Evolutionary conservation across 1,140 invertebrate species (phyloP).

Genomic region (Stratiolaelaps scimitus): DNA sequence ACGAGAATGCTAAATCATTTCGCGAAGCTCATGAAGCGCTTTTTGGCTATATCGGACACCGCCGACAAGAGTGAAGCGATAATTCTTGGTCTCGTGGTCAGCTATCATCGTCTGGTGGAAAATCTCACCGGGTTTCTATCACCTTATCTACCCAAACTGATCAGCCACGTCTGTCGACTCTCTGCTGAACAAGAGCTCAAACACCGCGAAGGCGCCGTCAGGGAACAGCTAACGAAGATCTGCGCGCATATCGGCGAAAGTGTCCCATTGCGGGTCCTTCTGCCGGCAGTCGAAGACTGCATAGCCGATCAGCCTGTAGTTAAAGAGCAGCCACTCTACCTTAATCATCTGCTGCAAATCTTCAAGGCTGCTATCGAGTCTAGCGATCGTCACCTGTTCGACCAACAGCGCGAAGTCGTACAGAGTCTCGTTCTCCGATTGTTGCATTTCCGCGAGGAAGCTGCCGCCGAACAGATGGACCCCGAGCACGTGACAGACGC

Average conservation of each 20-base stretch:
- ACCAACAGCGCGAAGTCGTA: constrained; percentile 30
- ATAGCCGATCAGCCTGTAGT: constrained; percentile 53
- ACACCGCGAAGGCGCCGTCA: constrained; percentile 35
- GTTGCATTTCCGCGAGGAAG: constrained; percentile 52
- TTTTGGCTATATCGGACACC: constrained; percentile 45
- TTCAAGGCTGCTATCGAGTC: constrained; percentile 17
- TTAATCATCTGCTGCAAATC: background rate
- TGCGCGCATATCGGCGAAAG: constrained; percentile 50
- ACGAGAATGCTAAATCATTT: constrained; percentile 57
- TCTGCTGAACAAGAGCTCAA: constrained; percentile 35
- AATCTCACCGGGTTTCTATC: constrained; percentile 64
- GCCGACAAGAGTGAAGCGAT: constrained; percentile 44
- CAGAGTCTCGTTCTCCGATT: constrained; percentile 58
- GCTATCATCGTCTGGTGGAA: constrained; percentile 64
- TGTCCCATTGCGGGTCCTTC: constrained; percentile 59
- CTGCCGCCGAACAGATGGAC: constrained; percentile 39
- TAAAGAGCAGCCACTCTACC: constrained; percentile 47
- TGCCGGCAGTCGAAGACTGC: constrained; percentile 56
- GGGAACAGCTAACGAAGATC: constrained; percentile 42
- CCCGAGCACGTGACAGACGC: constrained; percentile 42
- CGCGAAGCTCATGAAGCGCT: constrained; percentile 61
- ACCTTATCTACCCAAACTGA: constrained; percentile 62
- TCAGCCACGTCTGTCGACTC: constrained; percentile 41
- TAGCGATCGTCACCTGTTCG: constrained; percentile 1
- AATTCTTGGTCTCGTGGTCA: constrained; percentile 53